phyloP scores from a whole-genome alignment of 2,888 invertebrate genomes.

The Cephus nigrinus region DNA sequence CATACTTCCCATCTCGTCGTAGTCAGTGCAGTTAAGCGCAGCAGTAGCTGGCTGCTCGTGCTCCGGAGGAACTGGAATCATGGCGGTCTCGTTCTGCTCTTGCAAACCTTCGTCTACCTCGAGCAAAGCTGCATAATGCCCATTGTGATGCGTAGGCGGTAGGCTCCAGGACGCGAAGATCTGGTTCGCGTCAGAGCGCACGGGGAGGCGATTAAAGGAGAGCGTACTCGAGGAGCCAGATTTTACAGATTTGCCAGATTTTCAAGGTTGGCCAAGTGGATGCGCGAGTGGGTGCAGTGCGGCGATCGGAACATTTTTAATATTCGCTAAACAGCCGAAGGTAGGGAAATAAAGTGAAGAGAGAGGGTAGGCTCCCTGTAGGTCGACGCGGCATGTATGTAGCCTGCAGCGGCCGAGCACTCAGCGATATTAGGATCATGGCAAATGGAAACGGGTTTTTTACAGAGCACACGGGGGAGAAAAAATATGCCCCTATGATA shows the following conservation, averaged over 20 bases:
- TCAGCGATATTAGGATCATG: constrained; percentile 51
- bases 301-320: constrained; percentile 18
- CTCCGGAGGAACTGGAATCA: no score
- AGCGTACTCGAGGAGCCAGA: no score
- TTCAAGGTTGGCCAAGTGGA: no score
- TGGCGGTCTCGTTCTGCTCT: constrained; percentile 8
- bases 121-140: constrained; percentile 39
- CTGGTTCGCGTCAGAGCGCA: no score
- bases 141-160: constrained; percentile 44
- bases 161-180: no score
- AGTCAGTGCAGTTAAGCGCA: no score
- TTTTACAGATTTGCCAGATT: no score
- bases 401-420: constrained; percentile 37
- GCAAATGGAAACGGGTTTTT: constrained; percentile 13
- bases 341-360: neutral
- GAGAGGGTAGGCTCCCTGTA: neutral
- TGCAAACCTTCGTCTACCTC: constrained; percentile 12
- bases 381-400: neutral
- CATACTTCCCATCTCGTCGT: no score
- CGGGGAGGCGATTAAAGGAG: no score
- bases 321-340: constrained; percentile 24
- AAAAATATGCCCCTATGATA: neutral
- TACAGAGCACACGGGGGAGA: constrained; percentile 6
- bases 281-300: neutral
- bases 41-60: no score